Percentiles rank a stretch among this genome's conserved stretches.
These are phyloP conservation scores for Cataglyphis albicans DNA, from an alignment of 2,888 invertebrate genomes.

Conservation along the genomic window DNA sequence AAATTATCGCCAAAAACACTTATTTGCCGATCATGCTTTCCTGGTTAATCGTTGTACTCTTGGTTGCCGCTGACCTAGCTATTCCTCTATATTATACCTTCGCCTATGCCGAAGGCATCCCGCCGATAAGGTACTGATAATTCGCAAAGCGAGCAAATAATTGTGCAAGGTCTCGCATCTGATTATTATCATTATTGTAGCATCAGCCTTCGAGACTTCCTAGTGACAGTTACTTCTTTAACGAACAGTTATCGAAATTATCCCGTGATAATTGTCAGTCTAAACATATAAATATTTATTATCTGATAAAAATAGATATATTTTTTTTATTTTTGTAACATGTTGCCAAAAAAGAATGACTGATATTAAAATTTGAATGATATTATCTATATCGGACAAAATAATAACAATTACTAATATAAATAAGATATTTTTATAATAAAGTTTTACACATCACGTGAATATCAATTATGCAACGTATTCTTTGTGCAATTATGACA, in stretches of 20 bases:
- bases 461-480: neutral
- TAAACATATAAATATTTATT: conserved; percentile 36
- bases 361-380: neutral
- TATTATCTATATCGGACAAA: conserved; percentile 3
- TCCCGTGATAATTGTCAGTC: conserved; percentile 23
- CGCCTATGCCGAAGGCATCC: conserved; percentile 71
- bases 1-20: conserved; percentile 82
- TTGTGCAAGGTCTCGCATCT: conserved; percentile 64
- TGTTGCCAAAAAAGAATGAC: neutral
- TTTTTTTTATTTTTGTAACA: neutral
- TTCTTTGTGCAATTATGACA: neutral
- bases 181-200: conserved; percentile 69
- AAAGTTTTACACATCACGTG: neutral
- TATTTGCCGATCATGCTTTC: conserved; percentile 85
- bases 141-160: conserved; percentile 53
- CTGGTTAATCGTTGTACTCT: conserved; percentile 83
- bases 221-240: conserved; percentile 36
- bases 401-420: neutral
- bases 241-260: conserved; percentile 54
- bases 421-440: neutral
- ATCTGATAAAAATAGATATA: conserved; percentile 26
- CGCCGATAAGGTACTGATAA: conserved; percentile 80
- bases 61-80: conserved; percentile 88
- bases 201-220: conserved; percentile 33
- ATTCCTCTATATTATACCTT: conserved; percentile 89